These are phyloP conservation scores for Rhamphomyia laevipes DNA, from an alignment of 2,888 invertebrate genomes.

Conservation along the genomic window DNA sequence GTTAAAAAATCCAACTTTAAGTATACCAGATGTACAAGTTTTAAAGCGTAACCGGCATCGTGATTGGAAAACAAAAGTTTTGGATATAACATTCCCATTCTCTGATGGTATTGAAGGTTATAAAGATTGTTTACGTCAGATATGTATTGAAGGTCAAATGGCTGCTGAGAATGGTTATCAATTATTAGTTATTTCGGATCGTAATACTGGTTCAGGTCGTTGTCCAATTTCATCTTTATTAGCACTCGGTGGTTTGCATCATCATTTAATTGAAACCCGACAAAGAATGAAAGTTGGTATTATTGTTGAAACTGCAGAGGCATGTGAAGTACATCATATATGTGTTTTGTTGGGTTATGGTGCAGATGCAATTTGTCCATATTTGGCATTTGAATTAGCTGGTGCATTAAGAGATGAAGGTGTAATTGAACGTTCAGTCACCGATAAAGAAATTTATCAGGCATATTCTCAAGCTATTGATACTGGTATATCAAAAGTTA, in stretches of 20 bases:
- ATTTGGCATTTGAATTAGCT: constrained; percentile 89
- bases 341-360: constrained; percentile 92
- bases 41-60: constrained; percentile 72
- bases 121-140: constrained; percentile 61
- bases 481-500: constrained; percentile 81
- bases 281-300: constrained; percentile 94
- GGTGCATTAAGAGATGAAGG: constrained; percentile 75
- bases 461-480: constrained; percentile 88
- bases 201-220: constrained; percentile 48
- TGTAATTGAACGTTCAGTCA: constrained; percentile 61
- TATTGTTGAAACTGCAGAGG: constrained; percentile 92
- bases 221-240: constrained; percentile 72
- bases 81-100: constrained; percentile 81
- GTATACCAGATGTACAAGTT: constrained; percentile 79
- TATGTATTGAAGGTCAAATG: constrained; percentile 67
- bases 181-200: constrained; percentile 78
- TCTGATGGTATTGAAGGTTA: constrained; percentile 64
- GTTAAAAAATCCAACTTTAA: constrained; percentile 87
- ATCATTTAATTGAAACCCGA: constrained; percentile 86
- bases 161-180: constrained; percentile 72
- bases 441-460: constrained; percentile 69
- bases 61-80: constrained; percentile 76
- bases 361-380: constrained; percentile 96
- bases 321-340: constrained; percentile 91
- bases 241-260: constrained; percentile 87